phyloP scores from a whole-genome alignment of 2,888 invertebrate species.

The Chloroclystis v-ata region DNA sequence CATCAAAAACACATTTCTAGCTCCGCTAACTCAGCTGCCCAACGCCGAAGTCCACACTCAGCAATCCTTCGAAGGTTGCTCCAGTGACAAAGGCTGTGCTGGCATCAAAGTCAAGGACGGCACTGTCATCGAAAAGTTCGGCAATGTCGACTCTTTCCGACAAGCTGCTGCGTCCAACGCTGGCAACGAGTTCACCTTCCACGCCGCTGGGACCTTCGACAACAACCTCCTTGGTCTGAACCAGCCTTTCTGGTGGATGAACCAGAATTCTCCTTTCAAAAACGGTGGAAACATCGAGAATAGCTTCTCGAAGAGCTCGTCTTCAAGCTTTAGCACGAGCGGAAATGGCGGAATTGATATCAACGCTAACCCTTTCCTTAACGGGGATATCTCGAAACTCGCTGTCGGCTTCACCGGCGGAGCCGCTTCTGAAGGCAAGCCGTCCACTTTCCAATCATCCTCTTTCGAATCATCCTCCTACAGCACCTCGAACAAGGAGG shows the following conservation, averaged over 20 bases:
- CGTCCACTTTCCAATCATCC: conserved; percentile 40
- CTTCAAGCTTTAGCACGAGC: conserved; percentile 47
- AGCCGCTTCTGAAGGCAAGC: conserved; percentile 18
- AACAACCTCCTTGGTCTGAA: conserved; percentile 46
- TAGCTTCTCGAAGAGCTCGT: conserved; percentile 48
- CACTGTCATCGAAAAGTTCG: conserved; percentile 58
- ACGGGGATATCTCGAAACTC: conserved; percentile 49
- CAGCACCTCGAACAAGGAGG: conserved; percentile 45
- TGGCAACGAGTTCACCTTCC: conserved; percentile 60
- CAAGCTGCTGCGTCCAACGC: conserved; percentile 50
- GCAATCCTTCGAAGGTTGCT: conserved; percentile 64
- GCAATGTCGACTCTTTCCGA: conserved; percentile 59
- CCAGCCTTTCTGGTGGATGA: conserved; percentile 80
- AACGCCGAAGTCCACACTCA: conserved; percentile 64
- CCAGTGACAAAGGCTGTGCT: conserved; percentile 66
- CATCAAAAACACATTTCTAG: conserved; percentile 41
- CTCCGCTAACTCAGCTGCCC: conserved; percentile 52
- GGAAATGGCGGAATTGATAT: conserved; percentile 36
- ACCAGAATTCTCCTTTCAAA: conserved; percentile 78
- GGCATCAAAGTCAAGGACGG: conserved; percentile 72
- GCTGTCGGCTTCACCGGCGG: conserved; percentile 23
- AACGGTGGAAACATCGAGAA: conserved; percentile 55
- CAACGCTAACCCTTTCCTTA: conserved; percentile 52
- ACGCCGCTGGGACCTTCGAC: conserved; percentile 50
- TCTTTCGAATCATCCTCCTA: conserved; percentile 52